Evolutionary conservation across 2,113 vertebrate genomes (phyloP), one percentile per base, ranked within the genome.

Genomic region (Pogonocichla stellata): DNA sequence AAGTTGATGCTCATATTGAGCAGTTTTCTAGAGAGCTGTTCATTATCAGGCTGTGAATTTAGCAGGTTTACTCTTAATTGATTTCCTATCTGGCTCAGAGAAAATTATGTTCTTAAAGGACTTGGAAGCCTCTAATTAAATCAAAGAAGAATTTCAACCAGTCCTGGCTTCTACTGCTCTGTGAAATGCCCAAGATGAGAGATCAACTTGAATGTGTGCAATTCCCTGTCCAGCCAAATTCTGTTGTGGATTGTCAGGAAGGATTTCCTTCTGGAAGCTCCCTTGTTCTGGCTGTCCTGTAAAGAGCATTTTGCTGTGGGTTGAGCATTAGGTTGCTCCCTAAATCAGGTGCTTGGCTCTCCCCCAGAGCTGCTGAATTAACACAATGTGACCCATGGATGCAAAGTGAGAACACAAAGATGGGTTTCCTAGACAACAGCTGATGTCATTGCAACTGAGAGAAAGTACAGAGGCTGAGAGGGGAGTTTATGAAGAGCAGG

Each of bases 381-480:
- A 77, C 14, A 2, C 47, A 91, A 73, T 82, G 91, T 88, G 91
- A 93, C 87, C 95, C 82, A 85, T 87, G 67, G 84, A 84, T 95
- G 96, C 93, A 53, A 92, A 97, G 91, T 85, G 89, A 88, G 86
- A 88, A 65, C 65, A 85, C 57, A 65, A 65, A 65, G 84, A 74
- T 62, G 69, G 1, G 92, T 97, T 96, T 96, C 95, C 95, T 57
- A 86, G 96, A 94, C 95, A 94, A 96, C 96, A 86, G 79, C 70
- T 11, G 15, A 48, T 57, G 73, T 82, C 66, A 18, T 22, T 71
- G 61, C 42, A 58, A 85, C 61, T 80, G 90, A 74, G 71, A 78
- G 71, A 57, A 93, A 54, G 84, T 57, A 57, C n/a, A 85, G 80
- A 88, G 79, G 69, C 79, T 92, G 82, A 57, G 75, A 92, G 80